Evolutionary conservation across 2,888 invertebrate genomes (phyloP).

Genomic region (Ischnura elegans): DNA sequence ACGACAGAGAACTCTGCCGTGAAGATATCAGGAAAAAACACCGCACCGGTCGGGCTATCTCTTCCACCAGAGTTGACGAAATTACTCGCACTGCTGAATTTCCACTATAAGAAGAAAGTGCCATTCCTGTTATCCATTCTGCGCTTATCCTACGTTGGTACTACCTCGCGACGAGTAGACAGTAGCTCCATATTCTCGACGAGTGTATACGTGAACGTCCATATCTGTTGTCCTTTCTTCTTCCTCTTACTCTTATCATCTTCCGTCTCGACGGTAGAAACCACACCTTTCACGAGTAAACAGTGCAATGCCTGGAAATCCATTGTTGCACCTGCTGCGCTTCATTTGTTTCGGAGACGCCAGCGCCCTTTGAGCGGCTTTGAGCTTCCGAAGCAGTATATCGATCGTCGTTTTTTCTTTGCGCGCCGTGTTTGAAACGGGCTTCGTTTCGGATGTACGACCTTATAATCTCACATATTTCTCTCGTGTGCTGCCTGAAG

Average conservation of each 20-base stretch:
- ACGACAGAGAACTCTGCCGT: too few relatives aligned
- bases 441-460: background rate
- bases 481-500: too few relatives aligned
- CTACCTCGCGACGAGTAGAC: background rate
- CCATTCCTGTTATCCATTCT: background rate
- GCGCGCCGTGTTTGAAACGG: background rate
- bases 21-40: too few relatives aligned
- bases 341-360: background rate
- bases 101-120: background rate
- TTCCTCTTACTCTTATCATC: background rate
- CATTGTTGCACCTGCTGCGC: background rate
- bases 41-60: too few relatives aligned
- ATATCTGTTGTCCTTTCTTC: background rate
- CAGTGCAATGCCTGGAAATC: background rate
- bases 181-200: background rate
- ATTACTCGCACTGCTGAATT: background rate
- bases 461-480: too few relatives aligned
- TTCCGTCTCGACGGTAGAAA: background rate
- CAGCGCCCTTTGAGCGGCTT: background rate
- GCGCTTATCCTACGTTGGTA: background rate
- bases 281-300: background rate
- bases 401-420: background rate
- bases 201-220: background rate
- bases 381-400: background rate
- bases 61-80: background rate